A percentile compares a stretch with the other conserved stretches of the same genome.
Conservation (phyloP, 2,888 invertebrate genomes). For the Hypercompe scribonia region DNA sequence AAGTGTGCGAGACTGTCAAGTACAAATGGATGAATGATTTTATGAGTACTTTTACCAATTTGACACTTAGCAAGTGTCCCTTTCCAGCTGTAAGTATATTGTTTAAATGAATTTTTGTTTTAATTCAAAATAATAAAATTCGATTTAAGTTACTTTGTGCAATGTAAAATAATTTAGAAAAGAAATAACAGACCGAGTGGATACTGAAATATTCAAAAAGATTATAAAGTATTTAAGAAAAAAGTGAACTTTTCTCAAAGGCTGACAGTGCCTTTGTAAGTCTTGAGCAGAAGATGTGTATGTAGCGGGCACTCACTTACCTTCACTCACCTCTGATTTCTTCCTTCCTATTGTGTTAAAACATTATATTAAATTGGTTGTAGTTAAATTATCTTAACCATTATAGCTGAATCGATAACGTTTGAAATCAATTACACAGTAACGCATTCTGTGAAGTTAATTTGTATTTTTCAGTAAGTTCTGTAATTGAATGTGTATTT, state of each 20-base stretch:
- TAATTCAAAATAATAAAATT: background rate
- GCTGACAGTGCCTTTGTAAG: no score
- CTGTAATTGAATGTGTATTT: background rate
- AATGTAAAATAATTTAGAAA: no score
- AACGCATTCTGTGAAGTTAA: background rate
- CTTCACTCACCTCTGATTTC: no score
- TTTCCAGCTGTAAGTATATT: conserved; percentile 49
- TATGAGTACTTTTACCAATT: conserved; percentile 48
- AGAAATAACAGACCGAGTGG: no score
- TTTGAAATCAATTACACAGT: conserved; percentile 2
- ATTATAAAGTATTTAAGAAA: no score
- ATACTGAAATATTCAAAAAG: background rate
- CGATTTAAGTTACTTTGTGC: no score
- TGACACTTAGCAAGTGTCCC: conserved; percentile 43
- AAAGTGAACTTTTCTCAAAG: no score
- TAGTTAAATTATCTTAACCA: background rate
- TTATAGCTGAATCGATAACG: background rate
- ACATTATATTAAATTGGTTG: background rate
- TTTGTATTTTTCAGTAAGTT: conserved; percentile 6
- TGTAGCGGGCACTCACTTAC: no score
- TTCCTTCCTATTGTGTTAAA: no score
- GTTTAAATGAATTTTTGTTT: background rate
- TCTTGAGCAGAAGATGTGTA: background rate
- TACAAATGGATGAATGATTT: conserved; percentile 53
- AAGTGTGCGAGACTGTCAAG: conserved; percentile 48